A percentile compares a stretch with the other conserved stretches of the same genome.
Conservation (phyloP, 53 echinoderm and acorn worm species). For the Zoroaster sp. region DNA sequence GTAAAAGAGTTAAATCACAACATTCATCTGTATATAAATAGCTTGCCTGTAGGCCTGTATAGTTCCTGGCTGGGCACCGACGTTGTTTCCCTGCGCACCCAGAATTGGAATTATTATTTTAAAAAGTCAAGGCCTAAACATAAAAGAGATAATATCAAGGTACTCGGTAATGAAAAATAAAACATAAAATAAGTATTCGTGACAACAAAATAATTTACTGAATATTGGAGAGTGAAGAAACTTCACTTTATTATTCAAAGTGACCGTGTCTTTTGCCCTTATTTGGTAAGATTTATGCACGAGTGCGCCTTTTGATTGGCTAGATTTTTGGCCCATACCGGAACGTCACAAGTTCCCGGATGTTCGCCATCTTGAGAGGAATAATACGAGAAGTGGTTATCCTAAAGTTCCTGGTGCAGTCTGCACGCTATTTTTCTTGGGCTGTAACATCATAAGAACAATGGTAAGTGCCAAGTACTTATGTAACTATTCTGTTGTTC, state of each 20-base stretch:
- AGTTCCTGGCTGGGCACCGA: no score
- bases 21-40: no score
- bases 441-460: neutral
- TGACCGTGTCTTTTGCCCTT: neutral
- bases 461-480: constrained; percentile 31
- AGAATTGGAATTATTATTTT: no score
- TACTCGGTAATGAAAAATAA: no score
- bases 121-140: no score
- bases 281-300: constrained; percentile 11
- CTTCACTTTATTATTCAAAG: constrained; percentile 54
- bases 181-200: neutral
- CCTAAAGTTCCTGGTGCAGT: neutral
- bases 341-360: constrained; percentile 55
- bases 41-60: no score
- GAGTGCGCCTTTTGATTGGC: constrained; percentile 31
- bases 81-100: no score
- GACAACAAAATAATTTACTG: neutral
- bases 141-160: no score
- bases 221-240: neutral
- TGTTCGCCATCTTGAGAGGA: constrained; percentile 61
- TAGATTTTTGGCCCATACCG: neutral
- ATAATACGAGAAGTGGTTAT: constrained; percentile 30
- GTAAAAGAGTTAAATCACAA: no score
- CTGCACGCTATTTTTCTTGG: neutral
- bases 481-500: neutral